Conservation (phyloP, 1,140 invertebrate species). For the Drosophila pachea region DNA sequence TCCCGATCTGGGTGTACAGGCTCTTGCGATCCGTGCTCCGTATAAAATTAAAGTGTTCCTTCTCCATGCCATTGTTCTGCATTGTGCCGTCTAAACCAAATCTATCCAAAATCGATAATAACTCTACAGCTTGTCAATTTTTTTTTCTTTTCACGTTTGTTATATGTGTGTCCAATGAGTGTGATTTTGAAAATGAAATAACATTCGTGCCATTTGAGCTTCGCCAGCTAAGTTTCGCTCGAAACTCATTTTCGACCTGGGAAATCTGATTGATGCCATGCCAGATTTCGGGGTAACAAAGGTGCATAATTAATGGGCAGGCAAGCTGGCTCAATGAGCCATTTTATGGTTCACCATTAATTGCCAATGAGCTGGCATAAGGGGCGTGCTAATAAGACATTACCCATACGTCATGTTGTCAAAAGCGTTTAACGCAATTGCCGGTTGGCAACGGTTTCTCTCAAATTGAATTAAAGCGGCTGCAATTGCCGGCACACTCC, state of each 20-base stretch:
- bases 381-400: slow-evolving; percentile 43
- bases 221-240: too few relatives aligned
- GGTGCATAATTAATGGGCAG: slow-evolving; percentile 46
- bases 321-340: slow-evolving; percentile 17
- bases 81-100: slow-evolving; percentile 16
- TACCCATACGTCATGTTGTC: slow-evolving; percentile 46
- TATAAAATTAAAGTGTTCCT: slow-evolving; percentile 65
- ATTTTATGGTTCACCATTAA: slow-evolving; percentile 44
- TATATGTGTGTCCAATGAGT: not conserved
- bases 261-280: slow-evolving; percentile 7
- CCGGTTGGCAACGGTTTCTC: slow-evolving; percentile 16
- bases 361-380: slow-evolving; percentile 41
- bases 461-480: slow-evolving; percentile 39
- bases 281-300: slow-evolving; percentile 14
- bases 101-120: slow-evolving; percentile 1
- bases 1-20: slow-evolving; percentile 59
- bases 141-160: not conserved
- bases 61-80: slow-evolving; percentile 39
- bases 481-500: not conserved
- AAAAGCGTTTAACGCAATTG: slow-evolving; percentile 47
- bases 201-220: too few relatives aligned
- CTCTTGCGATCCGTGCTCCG: slow-evolving; percentile 66
- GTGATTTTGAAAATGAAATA: too few relatives aligned
- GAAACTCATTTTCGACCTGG: too few relatives aligned
- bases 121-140: slow-evolving; percentile 25